A percentile compares a stretch with the other conserved stretches of the same genome.
Conservation (phyloP, 2,113 vertebrate species). For the Cyanoliseus patagonus region DNA sequence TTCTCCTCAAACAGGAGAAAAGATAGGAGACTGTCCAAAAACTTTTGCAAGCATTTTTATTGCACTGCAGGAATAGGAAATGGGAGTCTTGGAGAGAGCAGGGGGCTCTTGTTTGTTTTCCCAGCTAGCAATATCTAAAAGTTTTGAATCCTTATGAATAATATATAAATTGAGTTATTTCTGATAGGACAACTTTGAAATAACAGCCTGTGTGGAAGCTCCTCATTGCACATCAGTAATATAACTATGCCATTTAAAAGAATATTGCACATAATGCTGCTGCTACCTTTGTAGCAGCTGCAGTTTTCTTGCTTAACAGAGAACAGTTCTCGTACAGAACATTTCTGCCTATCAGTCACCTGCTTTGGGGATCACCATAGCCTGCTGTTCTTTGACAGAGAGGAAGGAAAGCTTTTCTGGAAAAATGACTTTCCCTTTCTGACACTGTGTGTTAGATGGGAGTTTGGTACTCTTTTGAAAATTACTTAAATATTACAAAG, state of each 20-base stretch:
- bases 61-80: slow-evolving; percentile 37
- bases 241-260: neutral
- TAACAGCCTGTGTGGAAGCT: neutral
- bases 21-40: slow-evolving; percentile 56
- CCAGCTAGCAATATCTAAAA: neutral
- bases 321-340: neutral
- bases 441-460: neutral
- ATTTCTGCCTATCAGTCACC: neutral
- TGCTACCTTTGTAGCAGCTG: neutral
- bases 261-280: neutral
- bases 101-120: slow-evolving; percentile 20
- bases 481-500: neutral
- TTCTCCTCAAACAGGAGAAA: slow-evolving; percentile 42
- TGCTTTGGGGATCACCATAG: neutral
- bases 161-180: neutral
- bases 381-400: neutral
- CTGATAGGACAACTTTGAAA: neutral
- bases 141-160: slow-evolving; percentile 2
- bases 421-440: neutral
- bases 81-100: neutral
- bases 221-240: neutral
- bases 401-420: neutral
- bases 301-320: neutral
- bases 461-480: neutral
- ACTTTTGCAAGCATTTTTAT: slow-evolving; percentile 60